phyloP scores from a whole-genome alignment of 2,113 vertebrate genomes.

The Felis chaus region DNA sequence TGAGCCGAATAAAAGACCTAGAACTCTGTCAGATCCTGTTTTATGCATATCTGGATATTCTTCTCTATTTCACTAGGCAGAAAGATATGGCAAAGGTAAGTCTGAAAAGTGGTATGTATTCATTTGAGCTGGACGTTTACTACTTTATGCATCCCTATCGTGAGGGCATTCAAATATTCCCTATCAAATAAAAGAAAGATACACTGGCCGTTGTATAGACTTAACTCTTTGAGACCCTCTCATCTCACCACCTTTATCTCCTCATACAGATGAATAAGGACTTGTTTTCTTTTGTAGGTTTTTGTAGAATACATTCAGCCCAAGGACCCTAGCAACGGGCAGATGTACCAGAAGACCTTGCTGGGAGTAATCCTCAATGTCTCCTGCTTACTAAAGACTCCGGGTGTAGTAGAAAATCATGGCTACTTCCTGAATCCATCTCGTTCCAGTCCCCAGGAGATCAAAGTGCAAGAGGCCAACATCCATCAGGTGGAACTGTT shows the following conservation, averaged over 20 bases:
- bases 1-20: slow-evolving; percentile 92
- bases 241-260: neutral
- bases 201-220: neutral
- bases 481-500: slow-evolving; percentile 93
- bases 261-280: fast-evolving
- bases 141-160: neutral
- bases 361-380: slow-evolving; percentile 91
- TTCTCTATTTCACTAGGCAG: slow-evolving; percentile 95
- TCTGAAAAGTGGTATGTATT: neutral
- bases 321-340: slow-evolving; percentile 94
- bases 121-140: neutral
- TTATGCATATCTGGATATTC: slow-evolving; percentile 94
- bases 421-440: slow-evolving; percentile 96
- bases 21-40: slow-evolving; percentile 95
- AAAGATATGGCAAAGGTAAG: slow-evolving; percentile 95
- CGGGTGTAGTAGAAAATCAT: slow-evolving; percentile 95
- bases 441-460: slow-evolving; percentile 96
- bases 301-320: slow-evolving; percentile 95
- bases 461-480: slow-evolving; percentile 97
- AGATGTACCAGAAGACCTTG: slow-evolving; percentile 97
- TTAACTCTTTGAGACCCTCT: neutral
- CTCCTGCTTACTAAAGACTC: slow-evolving; percentile 96
- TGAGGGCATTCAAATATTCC: neutral
- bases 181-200: neutral
- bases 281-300: slow-evolving; percentile 85